Base-by-base conservation (phyloP, 1,140 invertebrate genomes). In the Ectropis grisescens region DNA sequence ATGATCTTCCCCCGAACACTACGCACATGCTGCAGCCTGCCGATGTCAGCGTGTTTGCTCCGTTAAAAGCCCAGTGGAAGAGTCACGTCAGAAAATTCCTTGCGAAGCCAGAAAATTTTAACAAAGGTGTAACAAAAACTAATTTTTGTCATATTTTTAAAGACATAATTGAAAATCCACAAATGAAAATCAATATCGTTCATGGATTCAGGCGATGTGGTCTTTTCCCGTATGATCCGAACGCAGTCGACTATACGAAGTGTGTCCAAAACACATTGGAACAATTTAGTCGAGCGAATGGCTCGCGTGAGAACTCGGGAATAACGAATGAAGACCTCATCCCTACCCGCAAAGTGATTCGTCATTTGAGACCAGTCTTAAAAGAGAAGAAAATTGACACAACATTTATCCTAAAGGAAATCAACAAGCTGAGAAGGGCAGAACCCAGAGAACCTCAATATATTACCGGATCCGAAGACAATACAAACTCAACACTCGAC, bases 21-120 rank as follows among this genome's bases (percentile, higher is more conserved):
- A 80, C 79, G 4, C 76, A 82, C 38, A 60, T 82, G 2, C 36
- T 82, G 22, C 74, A 81, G 36, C 68, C 71, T 9, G 56, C 68
- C n/a, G 67, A 80, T 41, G 65, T 82, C 2, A 55, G 47, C 12
- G 49, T 76, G 2, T 83, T 78, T 26, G 24, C 4, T 2, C 24
- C 24, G 3, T 2, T 26, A n/a, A 26, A 26, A 26, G 4, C 16
- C 2, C 27, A 52, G 23, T 80, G 70, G 71, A 70, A 59, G 41
- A 51, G 53, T 33, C 40, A 37, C 6, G 46, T 59, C 10, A 10
- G 40, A n/a, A 12, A 27, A 26, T 40, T 35, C 15, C 15, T 37
- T 6, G 13, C 16, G 11, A 44, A 37, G 11, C 19, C 24, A 14
- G 37, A 46, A 26, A 26, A 26, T n/a, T 2, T 26, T 6, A 26